phyloP scores from a whole-genome alignment of 2,113 vertebrate species.

The Carollia perspicillata region DNA sequence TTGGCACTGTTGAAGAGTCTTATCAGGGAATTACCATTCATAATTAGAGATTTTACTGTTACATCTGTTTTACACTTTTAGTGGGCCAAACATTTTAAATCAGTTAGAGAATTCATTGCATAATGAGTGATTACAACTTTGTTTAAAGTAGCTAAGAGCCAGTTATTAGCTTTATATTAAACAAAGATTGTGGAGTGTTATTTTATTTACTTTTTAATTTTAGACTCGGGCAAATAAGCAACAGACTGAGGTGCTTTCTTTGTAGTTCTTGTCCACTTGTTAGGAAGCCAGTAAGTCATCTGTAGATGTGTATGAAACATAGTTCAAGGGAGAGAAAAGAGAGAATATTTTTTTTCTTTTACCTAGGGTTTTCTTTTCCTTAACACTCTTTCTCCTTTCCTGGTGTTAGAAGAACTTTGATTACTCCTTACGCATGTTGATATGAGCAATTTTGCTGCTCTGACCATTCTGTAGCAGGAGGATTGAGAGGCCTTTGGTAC shows the following conservation, averaged over 20 bases:
- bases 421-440: fast-evolving
- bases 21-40: slow-evolving; percentile 41
- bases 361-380: not conserved
- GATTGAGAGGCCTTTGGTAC: not conserved
- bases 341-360: not conserved
- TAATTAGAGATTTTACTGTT: slow-evolving; percentile 42
- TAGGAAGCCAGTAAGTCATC: not conserved
- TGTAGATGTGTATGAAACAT: not conserved
- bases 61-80: slow-evolving; percentile 26
- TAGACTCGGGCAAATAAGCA: slow-evolving; percentile 60
- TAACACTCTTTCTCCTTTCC: not conserved
- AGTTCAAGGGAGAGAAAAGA: not conserved
- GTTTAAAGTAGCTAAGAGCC: slow-evolving; percentile 50
- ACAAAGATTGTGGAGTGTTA: not conserved
- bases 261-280: slow-evolving; percentile 37
- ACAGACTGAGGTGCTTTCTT: slow-evolving; percentile 47
- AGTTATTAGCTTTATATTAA: slow-evolving; percentile 40
- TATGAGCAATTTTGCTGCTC: not conserved
- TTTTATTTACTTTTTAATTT: slow-evolving; percentile 64
- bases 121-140: slow-evolving; percentile 45
- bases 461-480: not conserved
- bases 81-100: slow-evolving; percentile 34
- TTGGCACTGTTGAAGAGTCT: not conserved
- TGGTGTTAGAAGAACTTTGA: not conserved
- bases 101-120: slow-evolving; percentile 14